A percentile compares a stretch with the other conserved stretches of the same genome.
Conservation (phyloP, 2,113 vertebrate genomes). For the Hydropotes inermis region DNA sequence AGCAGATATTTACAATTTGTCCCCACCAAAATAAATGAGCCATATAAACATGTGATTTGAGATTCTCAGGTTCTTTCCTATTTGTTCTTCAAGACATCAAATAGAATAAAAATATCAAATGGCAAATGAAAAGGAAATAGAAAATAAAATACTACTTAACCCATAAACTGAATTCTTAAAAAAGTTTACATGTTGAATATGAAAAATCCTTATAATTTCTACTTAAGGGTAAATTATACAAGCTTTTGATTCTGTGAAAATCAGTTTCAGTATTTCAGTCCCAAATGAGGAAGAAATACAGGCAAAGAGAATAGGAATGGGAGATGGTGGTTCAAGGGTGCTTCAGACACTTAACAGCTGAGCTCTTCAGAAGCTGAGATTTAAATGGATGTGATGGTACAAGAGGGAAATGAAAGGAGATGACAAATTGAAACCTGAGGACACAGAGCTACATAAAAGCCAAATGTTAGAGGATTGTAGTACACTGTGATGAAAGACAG, state of each 20-base stretch:
- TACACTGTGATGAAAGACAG: not conserved
- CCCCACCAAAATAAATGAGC: not conserved
- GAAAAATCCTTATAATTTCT: not conserved
- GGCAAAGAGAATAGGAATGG: not conserved
- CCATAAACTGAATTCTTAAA: not conserved
- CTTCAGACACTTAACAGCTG: conserved; percentile 25
- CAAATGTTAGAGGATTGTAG: not conserved
- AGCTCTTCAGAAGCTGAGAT: not conserved
- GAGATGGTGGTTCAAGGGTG: not conserved
- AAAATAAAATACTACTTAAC: not conserved
- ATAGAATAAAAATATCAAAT: conserved; percentile 16
- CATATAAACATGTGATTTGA: not conserved
- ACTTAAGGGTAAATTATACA: not conserved
- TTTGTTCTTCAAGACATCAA: not conserved
- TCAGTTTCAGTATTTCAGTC: not conserved
- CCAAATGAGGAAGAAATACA: not conserved
- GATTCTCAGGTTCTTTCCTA: not conserved
- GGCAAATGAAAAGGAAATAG: not conserved
- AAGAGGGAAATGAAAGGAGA: not conserved
- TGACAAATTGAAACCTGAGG: not conserved
- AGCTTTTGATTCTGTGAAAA: conserved; percentile 5
- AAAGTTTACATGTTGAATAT: not conserved
- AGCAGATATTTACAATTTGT: not conserved
- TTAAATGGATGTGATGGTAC: not conserved
- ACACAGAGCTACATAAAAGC: not conserved